phyloP scores from a whole-genome alignment of 2,797 vertebrate species.

The Falco berigora region DNA sequence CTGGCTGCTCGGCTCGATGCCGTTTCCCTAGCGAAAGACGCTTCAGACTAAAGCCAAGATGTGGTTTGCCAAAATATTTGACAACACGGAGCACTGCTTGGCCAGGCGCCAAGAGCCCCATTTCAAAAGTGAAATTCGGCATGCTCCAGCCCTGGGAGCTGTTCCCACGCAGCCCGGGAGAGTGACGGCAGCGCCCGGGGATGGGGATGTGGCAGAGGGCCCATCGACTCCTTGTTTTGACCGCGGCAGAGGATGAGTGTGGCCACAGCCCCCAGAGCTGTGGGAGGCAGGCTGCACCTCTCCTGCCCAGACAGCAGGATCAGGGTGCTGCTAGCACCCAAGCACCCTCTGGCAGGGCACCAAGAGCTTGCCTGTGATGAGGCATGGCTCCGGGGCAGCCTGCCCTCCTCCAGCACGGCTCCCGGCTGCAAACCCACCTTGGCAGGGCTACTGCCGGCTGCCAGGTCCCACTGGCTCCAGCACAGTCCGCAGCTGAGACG shows the following conservation, averaged over 20 bases:
- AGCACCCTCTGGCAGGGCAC: background rate
- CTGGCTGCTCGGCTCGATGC: background rate
- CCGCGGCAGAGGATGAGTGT: background rate
- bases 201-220: background rate
- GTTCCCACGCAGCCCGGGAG: background rate
- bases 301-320: background rate
- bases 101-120: background rate
- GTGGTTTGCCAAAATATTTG: constrained; percentile 66
- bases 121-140: constrained; percentile 31
- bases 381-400: background rate
- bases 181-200: fast-evolving
- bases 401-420: background rate
- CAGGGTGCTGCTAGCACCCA: background rate
- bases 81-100: constrained; percentile 38
- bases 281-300: background rate
- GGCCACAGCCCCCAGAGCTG: fast-evolving
- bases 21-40: background rate
- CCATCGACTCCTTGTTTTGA: background rate
- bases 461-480: background rate
- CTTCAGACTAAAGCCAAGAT: constrained; percentile 50
- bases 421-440: background rate
- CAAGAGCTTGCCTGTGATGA: fast-evolving
- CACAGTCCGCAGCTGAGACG: background rate
- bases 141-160: background rate
- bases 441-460: background rate